Evolutionary conservation across 1,140 invertebrate species (phyloP).

Genomic region (Panonychus citri): DNA sequence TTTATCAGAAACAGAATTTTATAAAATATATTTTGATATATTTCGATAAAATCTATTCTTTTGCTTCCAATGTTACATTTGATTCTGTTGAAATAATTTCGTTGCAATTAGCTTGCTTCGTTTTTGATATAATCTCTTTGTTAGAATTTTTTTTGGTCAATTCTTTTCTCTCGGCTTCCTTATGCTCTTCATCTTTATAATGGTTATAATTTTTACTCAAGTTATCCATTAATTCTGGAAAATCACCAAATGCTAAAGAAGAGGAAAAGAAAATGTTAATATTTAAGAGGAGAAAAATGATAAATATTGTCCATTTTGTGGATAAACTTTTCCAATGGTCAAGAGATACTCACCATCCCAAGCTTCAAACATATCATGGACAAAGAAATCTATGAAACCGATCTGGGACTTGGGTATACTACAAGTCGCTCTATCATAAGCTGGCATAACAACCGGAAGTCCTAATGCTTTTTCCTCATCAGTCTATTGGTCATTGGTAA

Average conservation of each 20-base stretch:
- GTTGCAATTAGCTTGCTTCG: too few relatives aligned
- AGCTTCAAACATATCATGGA: constrained; percentile 86
- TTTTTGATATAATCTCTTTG: too few relatives aligned
- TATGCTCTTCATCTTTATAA: constrained; percentile 39
- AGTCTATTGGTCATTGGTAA: constrained; percentile 51
- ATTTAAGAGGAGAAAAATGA: not conserved
- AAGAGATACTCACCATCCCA: constrained; percentile 56
- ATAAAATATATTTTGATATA: too few relatives aligned
- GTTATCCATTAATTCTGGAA: constrained; percentile 61
- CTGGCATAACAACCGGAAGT: constrained; percentile 81
- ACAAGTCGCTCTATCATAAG: constrained; percentile 73
- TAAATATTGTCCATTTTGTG: constrained; percentile 1
- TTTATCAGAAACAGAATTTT: too few relatives aligned
- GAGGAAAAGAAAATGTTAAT: constrained; percentile 3
- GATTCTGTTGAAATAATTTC: too few relatives aligned
- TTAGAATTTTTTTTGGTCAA: too few relatives aligned
- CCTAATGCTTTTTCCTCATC: constrained; percentile 66
- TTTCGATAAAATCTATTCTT: too few relatives aligned
- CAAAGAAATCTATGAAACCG: constrained; percentile 86
- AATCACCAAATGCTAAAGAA: constrained; percentile 61
- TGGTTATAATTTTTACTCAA: constrained; percentile 64
- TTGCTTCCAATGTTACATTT: too few relatives aligned
- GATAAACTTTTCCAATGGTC: too few relatives aligned
- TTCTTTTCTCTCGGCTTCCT: not conserved
- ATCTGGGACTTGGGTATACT: constrained; percentile 90